Base-by-base conservation (phyloP, 2,888 invertebrate species). In the Parnassius glacialis region DNA sequence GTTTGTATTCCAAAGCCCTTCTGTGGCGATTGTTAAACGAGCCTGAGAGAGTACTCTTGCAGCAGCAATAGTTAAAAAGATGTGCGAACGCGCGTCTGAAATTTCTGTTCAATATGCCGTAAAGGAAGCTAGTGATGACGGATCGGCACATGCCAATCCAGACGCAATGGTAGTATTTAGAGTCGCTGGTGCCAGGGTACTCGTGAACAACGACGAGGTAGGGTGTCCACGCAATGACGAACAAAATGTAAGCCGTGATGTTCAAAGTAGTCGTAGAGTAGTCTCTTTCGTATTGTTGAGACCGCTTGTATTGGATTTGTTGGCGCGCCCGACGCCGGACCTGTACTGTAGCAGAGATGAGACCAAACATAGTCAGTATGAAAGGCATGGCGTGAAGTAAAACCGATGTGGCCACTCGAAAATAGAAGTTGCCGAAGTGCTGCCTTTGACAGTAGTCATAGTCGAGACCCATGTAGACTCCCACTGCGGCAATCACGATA, bases 51-150 rank as follows among this genome's bases (percentile, higher is more conserved):
- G 72, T 70, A 10, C 94, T 95, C 80, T 96, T 96, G 84, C 96
- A 96, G 78, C 94, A 96, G 75, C 96, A 96, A 74, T 96, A 96
- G 74, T 95, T 94, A 76, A 96, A 96, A 10, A 96, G 85, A 74
- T 94, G 94, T 12, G 94, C 88, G 78, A 95, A 96, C 9, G 95
- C 95, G 64, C 92, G 93, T 47, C 95, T 92, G 75, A 96, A 96
- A 75, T 94, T 94, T 10, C 91, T 87, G 74, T 95, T 94, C n/a
- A 94, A 84, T 5, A 93, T 82, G 72, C 94, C 93, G 76, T 85
- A 89, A 0, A 96, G 76, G 25, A 94, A 88, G 69, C 94, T 94
- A 66, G 94, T 94, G 66, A 95, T 79, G 68, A 94, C 93, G 0
- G 95, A 94, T 68, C 96, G 95, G 68, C 93, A 91, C 12, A 95